Conservation (phyloP, 92 coral and sea anemone genomes). For the Siderastrea siderea region DNA sequence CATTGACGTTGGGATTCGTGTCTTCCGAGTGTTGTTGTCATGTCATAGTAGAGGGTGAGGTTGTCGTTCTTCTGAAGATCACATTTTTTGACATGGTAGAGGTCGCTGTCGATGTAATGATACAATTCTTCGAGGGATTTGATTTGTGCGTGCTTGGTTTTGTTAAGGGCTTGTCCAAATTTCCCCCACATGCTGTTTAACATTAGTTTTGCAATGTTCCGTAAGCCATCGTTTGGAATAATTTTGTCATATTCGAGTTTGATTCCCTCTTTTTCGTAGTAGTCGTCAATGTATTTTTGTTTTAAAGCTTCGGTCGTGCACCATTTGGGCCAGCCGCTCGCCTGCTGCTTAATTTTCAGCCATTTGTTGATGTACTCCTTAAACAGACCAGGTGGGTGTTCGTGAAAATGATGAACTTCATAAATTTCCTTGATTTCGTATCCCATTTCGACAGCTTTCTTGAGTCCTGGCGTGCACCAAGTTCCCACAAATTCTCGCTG, state of each 20-base stretch:
- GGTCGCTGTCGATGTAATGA: conserved; percentile 12
- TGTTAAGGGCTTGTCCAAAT: conserved; percentile 36
- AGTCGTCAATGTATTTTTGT: not conserved
- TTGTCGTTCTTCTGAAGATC: not conserved
- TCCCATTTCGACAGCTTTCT: not conserved
- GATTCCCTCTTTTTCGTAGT: not conserved
- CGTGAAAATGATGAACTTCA: not conserved
- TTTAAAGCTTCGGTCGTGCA: not conserved
- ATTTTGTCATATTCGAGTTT: not conserved
- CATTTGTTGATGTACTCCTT: not conserved
- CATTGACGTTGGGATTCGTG: conserved; percentile 31
- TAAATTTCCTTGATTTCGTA: not conserved
- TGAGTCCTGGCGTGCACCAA: not conserved
- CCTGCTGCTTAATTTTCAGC: conserved; percentile 3
- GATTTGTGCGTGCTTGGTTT: conserved; percentile 17
- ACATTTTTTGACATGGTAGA: not conserved
- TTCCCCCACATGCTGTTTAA: conserved; percentile 42
- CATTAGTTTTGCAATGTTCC: not conserved
- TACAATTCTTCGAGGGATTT: conserved; percentile 30
- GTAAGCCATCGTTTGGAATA: not conserved
- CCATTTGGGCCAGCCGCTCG: conserved; percentile 19
- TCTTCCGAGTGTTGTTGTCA: conserved; percentile 29
- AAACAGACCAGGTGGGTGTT: not conserved
- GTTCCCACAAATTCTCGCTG: not conserved
- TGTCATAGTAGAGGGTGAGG: conserved; percentile 39